Evolutionary conservation across 37 sponge, comb jelly and placozoan genomes (phyloP), one percentile per base, ranked within the genome.

Genomic region (Lycopodina hypogea): DNA sequence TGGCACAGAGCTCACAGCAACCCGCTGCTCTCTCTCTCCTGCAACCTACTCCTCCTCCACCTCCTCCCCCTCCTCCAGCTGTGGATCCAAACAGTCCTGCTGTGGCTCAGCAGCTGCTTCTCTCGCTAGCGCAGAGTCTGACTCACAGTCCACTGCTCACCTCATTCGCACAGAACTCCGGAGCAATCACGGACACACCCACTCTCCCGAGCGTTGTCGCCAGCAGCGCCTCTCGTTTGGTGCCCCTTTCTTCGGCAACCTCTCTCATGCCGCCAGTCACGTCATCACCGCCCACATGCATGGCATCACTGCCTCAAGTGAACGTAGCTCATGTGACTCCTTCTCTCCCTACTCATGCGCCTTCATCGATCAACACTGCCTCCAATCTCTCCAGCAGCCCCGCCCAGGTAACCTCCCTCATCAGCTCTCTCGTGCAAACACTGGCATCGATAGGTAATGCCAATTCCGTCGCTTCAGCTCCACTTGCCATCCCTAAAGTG

Each of bases 41-140:
- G 0, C 29, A 34, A 9, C 68, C 69, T 3, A 22, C 52, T 24
- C 69, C 56, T 30, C 69, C 79, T 29, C 18, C 56, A 2, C 59
- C 81, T 19, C 18, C 50, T 9, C 56, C 56, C 37, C 79, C 55
- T 68, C 79, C 64, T 26, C 68, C 51, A 68, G 36, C 74, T 8
- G 56, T 26, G 35, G 36, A 30, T 34, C 18, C 53, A 1, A 58
- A 37, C 24, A 68, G 68, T 56, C 78, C 76, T 21, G 41, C 51
- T 8, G 71, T 70, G 26, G 78, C 84, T n/a, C 78, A 84, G 24
- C 88, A 87, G 66, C 77, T 87, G 35, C 82, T 87, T 33, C 55
- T 82, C 62, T 87, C 88, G 0, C 76, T 87, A 33, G 88, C 88
- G 8, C 88, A 87, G 82, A 77, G 42, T 14, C 88, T 87, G 39